Conservation (phyloP, 92 coral and sea anemone genomes). For the Bergia sp. region DNA sequence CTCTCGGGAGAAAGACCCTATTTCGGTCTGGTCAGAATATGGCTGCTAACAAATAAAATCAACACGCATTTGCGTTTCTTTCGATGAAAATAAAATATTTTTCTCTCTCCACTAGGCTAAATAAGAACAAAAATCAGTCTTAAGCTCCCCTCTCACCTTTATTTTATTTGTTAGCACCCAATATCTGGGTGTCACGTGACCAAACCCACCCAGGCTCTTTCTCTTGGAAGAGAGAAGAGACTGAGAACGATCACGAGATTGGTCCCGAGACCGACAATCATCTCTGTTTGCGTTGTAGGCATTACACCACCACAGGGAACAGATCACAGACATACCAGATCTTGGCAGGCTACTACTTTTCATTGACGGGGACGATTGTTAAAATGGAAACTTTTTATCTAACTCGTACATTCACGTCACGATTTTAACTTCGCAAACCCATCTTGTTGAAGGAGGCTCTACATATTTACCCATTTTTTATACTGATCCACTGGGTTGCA, state of each 20-base stretch:
- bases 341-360: slow-evolving; percentile 45
- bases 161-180: neutral
- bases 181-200: no score
- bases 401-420: neutral
- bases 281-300: slow-evolving; percentile 46
- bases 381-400: neutral
- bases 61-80: no score
- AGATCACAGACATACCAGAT: slow-evolving; percentile 51
- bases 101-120: no score
- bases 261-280: neutral
- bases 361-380: slow-evolving; percentile 36
- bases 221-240: neutral
- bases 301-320: slow-evolving; percentile 53
- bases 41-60: no score
- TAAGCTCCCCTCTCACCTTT: no score
- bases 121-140: no score
- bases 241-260: no score
- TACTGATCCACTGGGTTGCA: neutral
- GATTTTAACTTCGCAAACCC: neutral
- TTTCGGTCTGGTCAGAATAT: no score
- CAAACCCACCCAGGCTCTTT: neutral
- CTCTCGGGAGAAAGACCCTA: no score
- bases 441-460: neutral
- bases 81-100: no score
- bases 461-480: neutral